phyloP scores from a whole-genome alignment of 2,797 vertebrate species.

The Anabas testudineus region DNA sequence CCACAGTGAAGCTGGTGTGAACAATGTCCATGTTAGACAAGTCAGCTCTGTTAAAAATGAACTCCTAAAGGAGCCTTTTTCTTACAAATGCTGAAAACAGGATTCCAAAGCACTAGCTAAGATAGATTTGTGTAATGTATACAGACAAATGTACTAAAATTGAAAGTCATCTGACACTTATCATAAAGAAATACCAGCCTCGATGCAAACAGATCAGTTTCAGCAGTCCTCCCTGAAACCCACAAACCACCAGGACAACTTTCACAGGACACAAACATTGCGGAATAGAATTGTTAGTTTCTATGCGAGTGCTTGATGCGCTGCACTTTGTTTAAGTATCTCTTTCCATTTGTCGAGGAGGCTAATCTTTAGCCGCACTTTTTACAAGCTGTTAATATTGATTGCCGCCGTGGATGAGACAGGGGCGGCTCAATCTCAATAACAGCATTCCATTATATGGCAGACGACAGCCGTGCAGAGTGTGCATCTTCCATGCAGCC shows the following conservation, averaged over 20 bases:
- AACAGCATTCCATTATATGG: constrained; percentile 85
- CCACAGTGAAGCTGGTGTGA: constrained; percentile 44
- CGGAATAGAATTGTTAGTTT: constrained; percentile 13
- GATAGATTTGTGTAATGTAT: not conserved
- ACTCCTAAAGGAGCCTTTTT: constrained; percentile 2
- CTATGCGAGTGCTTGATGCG: constrained; percentile 33
- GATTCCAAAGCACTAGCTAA: too few relatives aligned
- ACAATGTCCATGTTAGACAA: constrained; percentile 30
- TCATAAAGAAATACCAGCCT: constrained; percentile 15
- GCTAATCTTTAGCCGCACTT: constrained; percentile 77
- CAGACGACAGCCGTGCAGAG: constrained; percentile 76
- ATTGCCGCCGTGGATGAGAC: constrained; percentile 77
- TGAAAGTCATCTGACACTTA: not conserved
- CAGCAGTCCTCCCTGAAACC: constrained; percentile 21
- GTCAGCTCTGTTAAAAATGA: constrained; percentile 13
- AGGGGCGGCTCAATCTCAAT: constrained; percentile 84
- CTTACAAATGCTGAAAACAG: not conserved
- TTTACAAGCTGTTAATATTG: constrained; percentile 88
- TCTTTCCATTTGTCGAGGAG: constrained; percentile 73
- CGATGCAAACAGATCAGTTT: constrained; percentile 21
- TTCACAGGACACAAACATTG: constrained; percentile 19
- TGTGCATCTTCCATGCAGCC: constrained; percentile 77
- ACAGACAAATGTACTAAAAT: not conserved
- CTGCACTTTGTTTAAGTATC: constrained; percentile 83
- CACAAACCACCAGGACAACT: constrained; percentile 37